These are phyloP conservation scores for Carassius gibelio DNA, from an alignment of 2,113 vertebrate genomes.

Conservation along the genomic window DNA sequence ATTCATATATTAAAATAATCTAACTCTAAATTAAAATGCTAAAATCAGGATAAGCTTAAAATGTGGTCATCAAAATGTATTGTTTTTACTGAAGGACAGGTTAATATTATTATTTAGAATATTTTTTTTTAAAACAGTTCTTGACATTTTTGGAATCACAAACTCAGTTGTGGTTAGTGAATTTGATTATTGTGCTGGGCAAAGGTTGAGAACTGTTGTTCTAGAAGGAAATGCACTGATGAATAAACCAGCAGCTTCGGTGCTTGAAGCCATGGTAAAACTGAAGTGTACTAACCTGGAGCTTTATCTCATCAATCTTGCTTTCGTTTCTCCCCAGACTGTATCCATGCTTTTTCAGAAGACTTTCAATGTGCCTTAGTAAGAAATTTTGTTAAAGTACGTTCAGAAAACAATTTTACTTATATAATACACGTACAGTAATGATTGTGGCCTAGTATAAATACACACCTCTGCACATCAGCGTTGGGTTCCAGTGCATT, in stretches of 20 bases:
- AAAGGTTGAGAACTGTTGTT: background rate
- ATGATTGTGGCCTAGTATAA: background rate
- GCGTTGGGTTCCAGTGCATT: conserved; percentile 67
- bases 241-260: background rate
- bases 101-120: too few species aligned
- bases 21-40: background rate
- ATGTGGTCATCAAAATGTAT: too few species aligned
- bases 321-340: conserved; percentile 45
- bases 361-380: conserved; percentile 52
- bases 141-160: background rate
- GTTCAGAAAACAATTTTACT: background rate
- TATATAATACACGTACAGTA: background rate
- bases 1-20: background rate
- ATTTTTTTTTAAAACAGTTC: background rate
- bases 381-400: background rate
- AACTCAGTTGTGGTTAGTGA: background rate
- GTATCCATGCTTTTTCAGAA: conserved; percentile 51
- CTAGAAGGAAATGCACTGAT: background rate
- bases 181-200: background rate
- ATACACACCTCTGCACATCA: conserved; percentile 53
- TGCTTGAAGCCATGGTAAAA: background rate
- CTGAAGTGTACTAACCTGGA: conserved; percentile 49
- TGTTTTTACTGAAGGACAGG: too few species aligned
- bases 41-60: too few species aligned
- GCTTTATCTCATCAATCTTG: conserved; percentile 52